Base-by-base conservation (phyloP, 2,113 vertebrate genomes). In the Bagarius yarrelli region DNA sequence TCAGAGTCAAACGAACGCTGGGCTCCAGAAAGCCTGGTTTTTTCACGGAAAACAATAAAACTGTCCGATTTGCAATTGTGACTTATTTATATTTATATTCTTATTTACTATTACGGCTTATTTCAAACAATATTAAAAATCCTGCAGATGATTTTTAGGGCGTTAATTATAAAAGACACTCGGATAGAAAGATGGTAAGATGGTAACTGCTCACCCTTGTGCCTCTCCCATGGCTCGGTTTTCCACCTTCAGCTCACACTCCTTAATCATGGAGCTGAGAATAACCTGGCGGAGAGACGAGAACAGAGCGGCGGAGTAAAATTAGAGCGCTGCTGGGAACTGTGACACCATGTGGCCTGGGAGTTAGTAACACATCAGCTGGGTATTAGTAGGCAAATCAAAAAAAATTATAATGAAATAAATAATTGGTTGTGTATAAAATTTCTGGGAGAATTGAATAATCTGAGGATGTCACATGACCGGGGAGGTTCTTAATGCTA, bases 231-330 rank as follows among this genome's bases (percentile, higher is more conserved):
- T 96, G 12, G 92, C 95, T 92, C 95, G 94, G 92, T 96, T 98
- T 91, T 99, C 98, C 91, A 98, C 93, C 93, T 99, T 99, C 88
- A 96, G 96, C 93, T 99, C 98, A 88, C 98, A 98, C 90, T 99
- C 98, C 89, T 98, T 99, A 91, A 99, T 96, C 97, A 99, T 99
- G 56, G 97, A 99, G 88, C 93, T 96, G 87, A 99, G 94, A 93
- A 99, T 99, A 91, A 97, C 97, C 98, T 99, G 90, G 52, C 77
- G 19, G 87, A 81, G 78, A 77, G 57, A 85, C 73, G n/a, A 82
- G 77, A 82, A 47, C 63, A 81, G 63, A 84, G 52, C 44, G 55
- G 57, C 23, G 47, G 78, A 80, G 64, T 63, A 83, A 77, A 72
- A 76, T 86, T 73, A 85, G 82, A 74, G 56, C 57, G 4, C 16